Percentiles rank a stretch among this genome's conserved stretches.
Evolutionary conservation across 2,797 vertebrate genomes (phyloP).

Genomic region (Oophaga sylvatica): DNA sequence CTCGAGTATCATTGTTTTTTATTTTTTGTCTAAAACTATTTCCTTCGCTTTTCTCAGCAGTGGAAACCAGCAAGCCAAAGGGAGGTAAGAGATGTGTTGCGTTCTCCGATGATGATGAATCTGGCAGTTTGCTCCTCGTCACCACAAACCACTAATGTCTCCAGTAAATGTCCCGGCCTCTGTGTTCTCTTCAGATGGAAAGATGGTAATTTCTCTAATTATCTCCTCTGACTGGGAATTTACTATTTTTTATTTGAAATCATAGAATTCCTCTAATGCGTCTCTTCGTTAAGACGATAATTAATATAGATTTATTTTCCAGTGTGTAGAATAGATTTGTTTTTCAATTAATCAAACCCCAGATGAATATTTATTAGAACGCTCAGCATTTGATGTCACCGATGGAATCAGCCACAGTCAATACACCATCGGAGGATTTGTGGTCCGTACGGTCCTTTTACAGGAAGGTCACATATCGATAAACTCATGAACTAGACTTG

Average conservation of each 20-base stretch:
- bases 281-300: slow-evolving; percentile 39
- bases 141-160: slow-evolving; percentile 13
- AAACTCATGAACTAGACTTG: background rate
- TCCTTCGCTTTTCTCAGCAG: background rate
- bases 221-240: slow-evolving; percentile 30
- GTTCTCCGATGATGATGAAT: background rate
- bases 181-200: background rate
- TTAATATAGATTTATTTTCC: slow-evolving; percentile 37
- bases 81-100: background rate
- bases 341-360: slow-evolving; percentile 33
- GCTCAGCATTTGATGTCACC: slow-evolving; percentile 5
- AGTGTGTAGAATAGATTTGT: slow-evolving; percentile 36
- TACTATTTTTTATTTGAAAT: slow-evolving; percentile 24
- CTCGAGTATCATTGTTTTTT: no score
- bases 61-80: background rate
- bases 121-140: slow-evolving; percentile 2
- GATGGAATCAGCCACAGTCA: slow-evolving; percentile 18
- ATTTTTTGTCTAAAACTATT: background rate
- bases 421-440: background rate
- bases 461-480: background rate
- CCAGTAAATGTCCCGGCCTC: background rate
- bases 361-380: slow-evolving; percentile 38
- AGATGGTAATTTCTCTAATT: slow-evolving; percentile 35
- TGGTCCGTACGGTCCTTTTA: background rate
- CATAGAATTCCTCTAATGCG: slow-evolving; percentile 4